Conservation (phyloP, 2,113 vertebrate species). For the Myrmecophaga tridactyla region DNA sequence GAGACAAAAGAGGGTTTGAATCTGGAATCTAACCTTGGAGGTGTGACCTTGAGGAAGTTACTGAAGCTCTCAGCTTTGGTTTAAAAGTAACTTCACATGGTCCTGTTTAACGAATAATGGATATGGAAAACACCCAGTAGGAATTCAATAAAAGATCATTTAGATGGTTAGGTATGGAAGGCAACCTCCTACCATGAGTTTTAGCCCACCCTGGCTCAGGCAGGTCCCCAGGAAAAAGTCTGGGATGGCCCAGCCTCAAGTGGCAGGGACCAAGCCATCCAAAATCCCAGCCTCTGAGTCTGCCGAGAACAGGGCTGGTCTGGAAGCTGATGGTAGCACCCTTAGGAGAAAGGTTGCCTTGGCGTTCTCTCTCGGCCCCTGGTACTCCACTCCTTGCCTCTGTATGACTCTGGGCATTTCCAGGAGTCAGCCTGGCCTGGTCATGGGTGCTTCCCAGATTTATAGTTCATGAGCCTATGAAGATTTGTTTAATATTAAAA, state of each 20-base stretch:
- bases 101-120: background rate
- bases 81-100: background rate
- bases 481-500: background rate
- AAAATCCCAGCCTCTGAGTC: background rate
- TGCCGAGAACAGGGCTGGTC: too few relatives aligned
- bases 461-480: background rate
- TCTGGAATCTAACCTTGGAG: background rate
- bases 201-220: background rate
- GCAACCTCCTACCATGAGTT: background rate
- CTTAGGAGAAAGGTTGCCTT: background rate
- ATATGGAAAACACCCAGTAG: background rate
- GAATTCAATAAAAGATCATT: background rate
- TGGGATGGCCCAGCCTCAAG: background rate
- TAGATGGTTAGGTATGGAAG: background rate
- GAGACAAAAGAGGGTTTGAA: background rate
- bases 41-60: background rate
- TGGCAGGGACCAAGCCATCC: background rate
- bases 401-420: background rate
- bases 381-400: background rate
- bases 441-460: background rate
- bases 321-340: background rate
- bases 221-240: background rate
- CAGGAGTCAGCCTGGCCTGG: background rate
- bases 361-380: background rate
- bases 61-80: slow-evolving; percentile 10